phyloP scores from a whole-genome alignment of 2,113 vertebrate species.

The Pseudorectes ferrugineus region DNA sequence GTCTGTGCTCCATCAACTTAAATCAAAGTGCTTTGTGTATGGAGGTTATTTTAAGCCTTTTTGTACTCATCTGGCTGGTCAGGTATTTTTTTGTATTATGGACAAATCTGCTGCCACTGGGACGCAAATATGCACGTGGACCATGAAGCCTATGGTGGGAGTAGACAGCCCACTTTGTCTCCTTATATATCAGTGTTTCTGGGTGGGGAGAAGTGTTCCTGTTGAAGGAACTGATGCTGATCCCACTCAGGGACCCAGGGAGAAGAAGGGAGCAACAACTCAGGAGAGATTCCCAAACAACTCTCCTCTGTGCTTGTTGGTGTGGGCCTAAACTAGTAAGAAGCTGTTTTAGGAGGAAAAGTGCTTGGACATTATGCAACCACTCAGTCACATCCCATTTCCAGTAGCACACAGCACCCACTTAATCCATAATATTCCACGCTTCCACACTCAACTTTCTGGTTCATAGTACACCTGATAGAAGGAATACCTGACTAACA shows the following conservation, averaged over 20 bases:
- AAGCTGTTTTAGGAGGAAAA: background rate
- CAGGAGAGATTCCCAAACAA: background rate
- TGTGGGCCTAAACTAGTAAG: background rate
- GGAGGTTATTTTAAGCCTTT: background rate
- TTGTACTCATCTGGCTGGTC: background rate
- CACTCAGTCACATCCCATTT: background rate
- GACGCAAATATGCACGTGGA: fast-evolving
- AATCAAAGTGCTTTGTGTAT: background rate
- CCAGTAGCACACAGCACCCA: background rate
- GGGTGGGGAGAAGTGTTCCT: background rate
- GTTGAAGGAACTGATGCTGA: background rate
- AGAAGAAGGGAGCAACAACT: background rate
- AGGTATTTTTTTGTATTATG: background rate
- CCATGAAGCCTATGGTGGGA: background rate
- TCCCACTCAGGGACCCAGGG: background rate
- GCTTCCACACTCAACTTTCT: background rate
- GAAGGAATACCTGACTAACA: background rate
- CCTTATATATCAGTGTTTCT: background rate
- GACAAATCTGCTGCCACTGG: background rate
- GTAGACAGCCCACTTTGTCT: background rate
- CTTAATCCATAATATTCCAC: background rate
- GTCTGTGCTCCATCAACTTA: background rate
- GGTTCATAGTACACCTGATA: background rate
- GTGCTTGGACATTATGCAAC: background rate
- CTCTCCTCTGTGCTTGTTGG: background rate